These are phyloP conservation scores for Malacoctenus gilli DNA, from an alignment of 2,797 vertebrate genomes.

Conservation along the genomic window DNA sequence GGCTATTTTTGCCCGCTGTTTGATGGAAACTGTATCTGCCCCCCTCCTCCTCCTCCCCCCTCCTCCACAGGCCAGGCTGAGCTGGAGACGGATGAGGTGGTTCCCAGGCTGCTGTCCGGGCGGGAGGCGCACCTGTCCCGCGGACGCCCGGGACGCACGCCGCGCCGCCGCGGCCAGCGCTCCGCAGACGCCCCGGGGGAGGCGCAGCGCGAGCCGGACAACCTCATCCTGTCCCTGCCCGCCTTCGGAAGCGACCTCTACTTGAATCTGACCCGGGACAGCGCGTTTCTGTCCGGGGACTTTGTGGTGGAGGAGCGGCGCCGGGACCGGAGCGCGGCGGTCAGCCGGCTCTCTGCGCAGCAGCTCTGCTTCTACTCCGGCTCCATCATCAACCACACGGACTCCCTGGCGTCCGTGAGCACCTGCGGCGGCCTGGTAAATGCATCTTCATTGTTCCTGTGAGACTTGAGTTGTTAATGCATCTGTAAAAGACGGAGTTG, in stretches of 20 bases:
- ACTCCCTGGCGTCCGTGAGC: constrained; percentile 88
- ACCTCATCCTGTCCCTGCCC: constrained; percentile 86
- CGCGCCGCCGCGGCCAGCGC: constrained; percentile 61
- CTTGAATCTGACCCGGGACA: constrained; percentile 84
- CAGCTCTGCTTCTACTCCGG: constrained; percentile 91
- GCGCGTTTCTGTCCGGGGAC: constrained; percentile 82
- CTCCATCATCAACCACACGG: constrained; percentile 84
- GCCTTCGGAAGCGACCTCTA: constrained; percentile 84
- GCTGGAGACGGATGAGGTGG: constrained; percentile 73
- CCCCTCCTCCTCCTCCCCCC: neutral
- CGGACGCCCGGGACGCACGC: constrained; percentile 33
- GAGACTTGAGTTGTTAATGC: constrained; percentile 20
- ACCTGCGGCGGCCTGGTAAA: constrained; percentile 92
- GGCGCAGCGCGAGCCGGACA: constrained; percentile 42
- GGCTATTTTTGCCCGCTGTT: constrained; percentile 12
- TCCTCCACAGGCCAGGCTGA: constrained; percentile 59
- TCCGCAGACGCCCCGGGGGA: constrained; percentile 20
- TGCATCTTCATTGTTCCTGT: constrained; percentile 14
- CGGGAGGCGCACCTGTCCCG: constrained; percentile 73
- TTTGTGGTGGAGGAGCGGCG: constrained; percentile 84
- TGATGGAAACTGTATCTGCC: constrained; percentile 28
- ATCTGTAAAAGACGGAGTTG: constrained; percentile 6
- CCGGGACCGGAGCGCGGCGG: constrained; percentile 60
- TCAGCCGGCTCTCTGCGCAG: constrained; percentile 42
- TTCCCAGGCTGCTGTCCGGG: constrained; percentile 68